phyloP scores from a whole-genome alignment of 2,888 invertebrate species.

The Macropis europaea region DNA sequence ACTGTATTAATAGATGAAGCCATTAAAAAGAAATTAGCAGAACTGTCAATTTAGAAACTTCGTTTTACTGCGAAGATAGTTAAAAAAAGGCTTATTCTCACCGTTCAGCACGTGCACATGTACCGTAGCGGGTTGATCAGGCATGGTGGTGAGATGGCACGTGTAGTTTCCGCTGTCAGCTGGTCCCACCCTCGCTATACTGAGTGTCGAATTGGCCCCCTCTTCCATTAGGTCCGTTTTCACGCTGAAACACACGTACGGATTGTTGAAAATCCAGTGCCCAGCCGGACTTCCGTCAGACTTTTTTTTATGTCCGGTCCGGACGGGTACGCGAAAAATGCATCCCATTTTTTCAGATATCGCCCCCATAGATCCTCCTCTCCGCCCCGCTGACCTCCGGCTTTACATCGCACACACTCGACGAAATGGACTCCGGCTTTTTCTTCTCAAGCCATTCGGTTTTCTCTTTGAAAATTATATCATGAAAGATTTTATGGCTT shows the following conservation, averaged over 20 bases:
- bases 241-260: constrained; percentile 74
- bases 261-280: constrained; percentile 39
- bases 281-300: neutral
- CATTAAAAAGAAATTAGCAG: too few relatives aligned
- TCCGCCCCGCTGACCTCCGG: neutral
- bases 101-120: constrained; percentile 82
- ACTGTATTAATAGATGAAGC: too few relatives aligned
- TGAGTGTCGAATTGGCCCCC: constrained; percentile 81
- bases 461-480: neutral
- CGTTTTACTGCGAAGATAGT: neutral
- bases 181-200: constrained; percentile 80
- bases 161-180: constrained; percentile 82
- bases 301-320: neutral
- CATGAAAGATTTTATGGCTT: constrained; percentile 3
- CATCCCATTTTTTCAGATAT: constrained; percentile 15
- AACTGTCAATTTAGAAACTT: neutral
- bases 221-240: constrained; percentile 81
- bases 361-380: neutral
- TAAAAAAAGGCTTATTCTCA: constrained; percentile 67
- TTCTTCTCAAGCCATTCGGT: neutral
- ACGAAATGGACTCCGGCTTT: constrained; percentile 3
- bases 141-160: constrained; percentile 80
- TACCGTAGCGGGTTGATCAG: constrained; percentile 80
- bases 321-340: neutral
- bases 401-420: neutral